Conservation (phyloP, 2,888 invertebrate genomes). For the Lycophotia porphyrea region DNA sequence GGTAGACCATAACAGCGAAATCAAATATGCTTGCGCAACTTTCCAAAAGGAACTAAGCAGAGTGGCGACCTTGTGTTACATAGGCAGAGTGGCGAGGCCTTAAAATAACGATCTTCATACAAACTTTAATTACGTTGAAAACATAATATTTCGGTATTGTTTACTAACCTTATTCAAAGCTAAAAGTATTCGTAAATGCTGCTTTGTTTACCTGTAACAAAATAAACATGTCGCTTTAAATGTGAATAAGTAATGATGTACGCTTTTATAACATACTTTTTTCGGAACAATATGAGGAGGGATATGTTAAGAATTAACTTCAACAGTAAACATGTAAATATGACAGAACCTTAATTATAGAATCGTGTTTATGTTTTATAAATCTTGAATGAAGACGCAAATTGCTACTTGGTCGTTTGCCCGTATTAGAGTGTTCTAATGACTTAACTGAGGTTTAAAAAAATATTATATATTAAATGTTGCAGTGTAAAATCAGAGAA, state of each 20-base stretch:
- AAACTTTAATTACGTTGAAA: constrained; percentile 41
- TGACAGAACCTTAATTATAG: constrained; percentile 7
- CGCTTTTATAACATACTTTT: constrained; percentile 33
- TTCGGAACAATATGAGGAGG: background rate
- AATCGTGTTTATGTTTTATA: constrained; percentile 1
- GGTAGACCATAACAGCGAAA: constrained; percentile 33
- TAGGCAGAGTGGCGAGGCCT: constrained; percentile 42
- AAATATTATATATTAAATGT: too few species aligned
- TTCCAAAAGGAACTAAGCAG: constrained; percentile 59
- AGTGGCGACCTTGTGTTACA: constrained; percentile 58
- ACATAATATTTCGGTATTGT: constrained; percentile 49
- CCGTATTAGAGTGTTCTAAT: background rate
- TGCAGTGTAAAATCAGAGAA: too few species aligned
- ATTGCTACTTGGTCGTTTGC: background rate
- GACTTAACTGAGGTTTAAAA: background rate
- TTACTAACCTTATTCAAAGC: constrained; percentile 65
- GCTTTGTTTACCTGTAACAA: constrained; percentile 83
- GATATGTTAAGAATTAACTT: constrained; percentile 29
- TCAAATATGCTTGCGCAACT: constrained; percentile 57
- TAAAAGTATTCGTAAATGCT: constrained; percentile 53
- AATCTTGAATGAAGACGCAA: background rate
- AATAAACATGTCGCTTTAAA: constrained; percentile 70
- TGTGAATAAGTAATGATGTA: constrained; percentile 59
- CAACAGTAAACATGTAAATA: constrained; percentile 20
- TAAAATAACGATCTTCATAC: constrained; percentile 25